Base-by-base conservation (phyloP, 2,113 vertebrate species). In the Ceyx melanurus region DNA sequence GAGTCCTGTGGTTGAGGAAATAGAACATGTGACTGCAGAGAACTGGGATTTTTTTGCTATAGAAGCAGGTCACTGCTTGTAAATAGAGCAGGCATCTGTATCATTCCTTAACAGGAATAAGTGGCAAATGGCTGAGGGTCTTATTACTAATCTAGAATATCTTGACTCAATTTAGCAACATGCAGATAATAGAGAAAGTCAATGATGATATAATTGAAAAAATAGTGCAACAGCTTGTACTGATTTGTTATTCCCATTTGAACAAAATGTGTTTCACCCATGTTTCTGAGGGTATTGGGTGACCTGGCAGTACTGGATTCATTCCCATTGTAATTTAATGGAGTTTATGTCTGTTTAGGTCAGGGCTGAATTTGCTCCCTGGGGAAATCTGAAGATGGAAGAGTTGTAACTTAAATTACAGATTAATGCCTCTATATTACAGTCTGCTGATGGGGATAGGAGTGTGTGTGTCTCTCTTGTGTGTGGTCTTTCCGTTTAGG, bases 341-440 rank as follows among this genome's bases (percentile, higher is more conserved):
- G 91, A 61, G 87, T 94, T 84, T 91, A 40, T 86, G 62, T 76
- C 78, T 56, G 15, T 85, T 92, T 82, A 91, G 78, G 67, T 95
- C 87, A 76, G 75, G 43, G 35, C 60, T 92, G 87, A 94, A 93
- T 96, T 91, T 91, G 10, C 17, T 87, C 40, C 48, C 0, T 54
- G 1, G 95, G 91, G 89, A 94, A 84, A 82, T 66, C 85, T 89
- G 46, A 79, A 86, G 71, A 77, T 71, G 11, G 71, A 92, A 76
- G 67, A 42, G 42, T 45, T 82, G 10, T 46, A 87, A 89, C 81
- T 79, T 82, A 66, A 89, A 80, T 94, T 77, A 66, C 15, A 77
- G 45, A 37, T 40, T 90, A 17, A 33, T 79, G 48, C 2, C 54
- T 89, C n/a, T 86, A 8, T 78, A 20, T 92, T 80, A 28, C 8